Percentiles rank a stretch among this genome's conserved stretches.
Conservation (phyloP, 2,797 vertebrate species). For the Morus bassanus region DNA sequence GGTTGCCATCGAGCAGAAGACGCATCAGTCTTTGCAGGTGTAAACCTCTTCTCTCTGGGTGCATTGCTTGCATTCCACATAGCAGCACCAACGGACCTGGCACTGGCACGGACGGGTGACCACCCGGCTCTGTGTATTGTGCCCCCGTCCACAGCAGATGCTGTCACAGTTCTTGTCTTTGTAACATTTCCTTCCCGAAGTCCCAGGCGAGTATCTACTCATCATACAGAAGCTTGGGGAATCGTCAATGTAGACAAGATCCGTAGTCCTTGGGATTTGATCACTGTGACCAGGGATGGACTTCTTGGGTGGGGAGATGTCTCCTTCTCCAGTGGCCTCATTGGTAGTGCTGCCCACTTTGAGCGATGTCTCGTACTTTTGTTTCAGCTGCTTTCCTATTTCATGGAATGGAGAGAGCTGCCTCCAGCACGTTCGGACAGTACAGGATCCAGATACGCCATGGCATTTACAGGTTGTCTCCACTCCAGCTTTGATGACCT, state of each 20-base stretch:
- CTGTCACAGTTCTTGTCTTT: slow-evolving; percentile 98
- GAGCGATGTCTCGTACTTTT: slow-evolving; percentile 91
- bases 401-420: slow-evolving; percentile 97
- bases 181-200: slow-evolving; percentile 92
- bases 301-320: slow-evolving; percentile 86
- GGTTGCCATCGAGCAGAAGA: not conserved
- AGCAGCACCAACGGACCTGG: slow-evolving; percentile 99
- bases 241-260: slow-evolving; percentile 97
- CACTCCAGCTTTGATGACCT: slow-evolving; percentile 97
- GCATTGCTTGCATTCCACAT: slow-evolving; percentile 98
- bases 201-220: slow-evolving; percentile 92
- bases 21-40: slow-evolving; percentile 88
- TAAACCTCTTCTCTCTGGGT: slow-evolving; percentile 98
- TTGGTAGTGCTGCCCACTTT: slow-evolving; percentile 97
- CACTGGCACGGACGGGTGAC: slow-evolving; percentile 97
- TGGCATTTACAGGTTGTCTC: slow-evolving; percentile 99
- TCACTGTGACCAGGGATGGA: slow-evolving; percentile 77
- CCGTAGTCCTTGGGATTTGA: slow-evolving; percentile 92
- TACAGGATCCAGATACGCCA: slow-evolving; percentile 95
- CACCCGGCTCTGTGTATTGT: slow-evolving; percentile 96
- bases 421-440: slow-evolving; percentile 96
- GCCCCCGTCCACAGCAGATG: slow-evolving; percentile 96
- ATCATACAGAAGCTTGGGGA: slow-evolving; percentile 95
- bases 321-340: slow-evolving; percentile 92
- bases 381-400: slow-evolving; percentile 95